A percentile compares a stretch with the other conserved stretches of the same genome.
Conservation (phyloP, 2,888 invertebrate genomes). For the Temnothorax unifasciatus region DNA sequence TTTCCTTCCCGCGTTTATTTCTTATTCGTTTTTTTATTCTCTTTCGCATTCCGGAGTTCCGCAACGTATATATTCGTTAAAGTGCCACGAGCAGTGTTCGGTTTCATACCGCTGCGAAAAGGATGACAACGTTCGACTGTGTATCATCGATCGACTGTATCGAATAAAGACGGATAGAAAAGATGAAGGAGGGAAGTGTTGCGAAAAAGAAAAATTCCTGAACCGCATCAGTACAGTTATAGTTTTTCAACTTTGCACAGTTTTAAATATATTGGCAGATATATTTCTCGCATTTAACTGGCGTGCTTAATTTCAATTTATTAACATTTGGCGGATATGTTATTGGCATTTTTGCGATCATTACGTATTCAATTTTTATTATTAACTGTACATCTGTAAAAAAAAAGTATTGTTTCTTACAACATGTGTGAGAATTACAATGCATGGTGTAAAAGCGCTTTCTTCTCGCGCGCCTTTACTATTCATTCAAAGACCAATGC, state of each 20-base stretch:
- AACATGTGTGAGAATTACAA: not conserved
- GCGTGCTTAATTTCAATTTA: not conserved
- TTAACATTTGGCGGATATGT: not conserved
- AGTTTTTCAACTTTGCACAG: not conserved
- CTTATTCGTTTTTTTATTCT: conserved; percentile 12
- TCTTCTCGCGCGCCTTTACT: conserved; percentile 58
- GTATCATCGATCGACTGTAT: not conserved
- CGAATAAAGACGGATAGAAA: conserved; percentile 14
- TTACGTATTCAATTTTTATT: conserved; percentile 20
- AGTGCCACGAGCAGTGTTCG: conserved; percentile 50
- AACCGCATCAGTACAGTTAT: conserved; percentile 1
- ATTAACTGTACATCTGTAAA: not conserved
- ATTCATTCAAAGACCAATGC: conserved; percentile 60
- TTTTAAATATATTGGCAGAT: conserved; percentile 20
- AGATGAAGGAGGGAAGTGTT: not conserved
- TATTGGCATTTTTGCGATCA: not conserved
- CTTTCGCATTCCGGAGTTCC: conserved; percentile 27
- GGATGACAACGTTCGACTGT: conserved; percentile 11
- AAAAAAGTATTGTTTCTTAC: not conserved
- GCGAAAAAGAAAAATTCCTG: not conserved
- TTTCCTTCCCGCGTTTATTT: conserved; percentile 11
- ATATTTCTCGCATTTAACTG: conserved; percentile 13
- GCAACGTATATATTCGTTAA: conserved; percentile 55
- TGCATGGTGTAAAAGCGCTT: not conserved
- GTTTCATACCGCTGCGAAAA: conserved; percentile 60